A percentile compares a stretch with the other conserved stretches of the same genome.
phyloP scores from a whole-genome alignment of 2,888 invertebrate genomes.

The Anticlea derivata region DNA sequence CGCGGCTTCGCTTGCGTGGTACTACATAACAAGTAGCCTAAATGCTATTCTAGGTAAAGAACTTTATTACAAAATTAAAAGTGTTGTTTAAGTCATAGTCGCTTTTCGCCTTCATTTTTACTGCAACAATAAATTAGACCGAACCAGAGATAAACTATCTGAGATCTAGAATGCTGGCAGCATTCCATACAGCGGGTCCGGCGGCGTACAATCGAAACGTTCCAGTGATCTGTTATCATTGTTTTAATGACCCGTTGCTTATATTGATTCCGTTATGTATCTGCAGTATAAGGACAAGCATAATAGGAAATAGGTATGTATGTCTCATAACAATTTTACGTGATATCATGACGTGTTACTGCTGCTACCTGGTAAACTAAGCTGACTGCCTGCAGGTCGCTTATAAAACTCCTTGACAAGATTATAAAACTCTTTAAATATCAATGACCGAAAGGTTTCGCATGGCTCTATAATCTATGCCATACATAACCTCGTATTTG shows the following conservation, averaged over 20 bases:
- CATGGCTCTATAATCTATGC: too few species aligned
- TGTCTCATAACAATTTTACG: too few species aligned
- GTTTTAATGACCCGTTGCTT: slow-evolving; percentile 1
- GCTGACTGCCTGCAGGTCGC: too few species aligned
- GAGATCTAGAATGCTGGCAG: slow-evolving; percentile 32
- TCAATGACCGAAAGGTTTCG: too few species aligned
- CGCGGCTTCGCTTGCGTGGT: too few species aligned
- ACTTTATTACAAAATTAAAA: too few species aligned
- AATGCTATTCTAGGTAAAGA: too few species aligned
- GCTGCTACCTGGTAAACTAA: too few species aligned
- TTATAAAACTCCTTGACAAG: not conserved
- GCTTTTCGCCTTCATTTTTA: slow-evolving; percentile 15
- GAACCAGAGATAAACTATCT: slow-evolving; percentile 29
- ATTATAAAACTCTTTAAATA: not conserved
- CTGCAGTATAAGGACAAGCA: too few species aligned
- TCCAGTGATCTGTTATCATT: slow-evolving; percentile 19
- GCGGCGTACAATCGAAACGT: slow-evolving; percentile 19
- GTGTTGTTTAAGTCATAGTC: slow-evolving; percentile 2
- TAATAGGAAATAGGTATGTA: too few species aligned
- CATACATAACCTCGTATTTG: not conserved
- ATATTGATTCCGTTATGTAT: slow-evolving; percentile 2
- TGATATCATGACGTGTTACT: too few species aligned
- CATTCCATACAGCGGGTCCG: slow-evolving; percentile 25
- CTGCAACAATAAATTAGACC: slow-evolving; percentile 26
- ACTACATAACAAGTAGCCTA: too few species aligned